Evolutionary conservation across 2,888 invertebrate genomes (phyloP).

Genomic region (Gibbula magus): DNA sequence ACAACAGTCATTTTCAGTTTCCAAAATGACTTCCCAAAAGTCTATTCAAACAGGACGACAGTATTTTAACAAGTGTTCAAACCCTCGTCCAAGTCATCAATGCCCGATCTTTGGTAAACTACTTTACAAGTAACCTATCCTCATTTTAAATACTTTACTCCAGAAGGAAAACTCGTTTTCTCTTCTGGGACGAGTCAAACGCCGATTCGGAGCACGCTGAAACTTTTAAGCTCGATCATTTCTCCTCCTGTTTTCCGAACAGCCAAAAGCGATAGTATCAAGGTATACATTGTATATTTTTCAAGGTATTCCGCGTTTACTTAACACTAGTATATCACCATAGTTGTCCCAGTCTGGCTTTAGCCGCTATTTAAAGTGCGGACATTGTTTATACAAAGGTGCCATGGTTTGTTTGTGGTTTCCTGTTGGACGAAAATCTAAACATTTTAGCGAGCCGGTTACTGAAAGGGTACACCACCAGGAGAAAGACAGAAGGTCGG

Average conservation of each 20-base stretch:
- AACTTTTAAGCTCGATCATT: background rate
- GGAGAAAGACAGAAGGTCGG: background rate
- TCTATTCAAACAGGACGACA: too few species aligned
- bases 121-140: background rate
- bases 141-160: background rate
- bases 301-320: background rate
- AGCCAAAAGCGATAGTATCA: background rate
- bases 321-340: conserved; percentile 10
- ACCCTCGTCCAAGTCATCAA: too few species aligned
- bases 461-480: background rate
- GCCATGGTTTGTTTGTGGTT: conserved; percentile 6
- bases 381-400: background rate
- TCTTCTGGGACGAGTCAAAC: background rate
- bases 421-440: conserved; percentile 4
- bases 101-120: too few species aligned
- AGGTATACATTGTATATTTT: conserved; percentile 4
- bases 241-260: background rate
- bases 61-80: too few species aligned
- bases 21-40: too few species aligned
- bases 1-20: too few species aligned
- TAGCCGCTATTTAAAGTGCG: conserved; percentile 4
- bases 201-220: background rate
- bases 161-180: background rate
- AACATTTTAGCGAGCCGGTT: conserved; percentile 8
- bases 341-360: background rate